Conservation (phyloP, 2,888 invertebrate species). For the Mesochorus sp. region DNA sequence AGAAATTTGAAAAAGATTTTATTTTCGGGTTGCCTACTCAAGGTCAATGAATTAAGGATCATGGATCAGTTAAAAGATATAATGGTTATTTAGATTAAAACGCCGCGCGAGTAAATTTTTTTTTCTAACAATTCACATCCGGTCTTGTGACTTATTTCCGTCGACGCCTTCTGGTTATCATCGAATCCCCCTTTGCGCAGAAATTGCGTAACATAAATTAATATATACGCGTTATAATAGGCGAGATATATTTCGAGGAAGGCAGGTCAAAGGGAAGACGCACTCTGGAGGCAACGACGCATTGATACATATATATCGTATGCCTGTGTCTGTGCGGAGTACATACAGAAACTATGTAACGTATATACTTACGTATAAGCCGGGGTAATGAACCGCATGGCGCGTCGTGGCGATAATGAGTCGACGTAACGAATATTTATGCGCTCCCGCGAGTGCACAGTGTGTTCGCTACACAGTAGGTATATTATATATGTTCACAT, state of each 20-base stretch:
- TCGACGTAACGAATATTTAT: conserved; percentile 66
- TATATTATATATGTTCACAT: too few species aligned
- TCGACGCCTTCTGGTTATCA: conserved; percentile 27
- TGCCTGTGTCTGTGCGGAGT: not conserved
- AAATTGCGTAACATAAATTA: conserved; percentile 37
- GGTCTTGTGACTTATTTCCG: conserved; percentile 14
- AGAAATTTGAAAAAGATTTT: too few species aligned
- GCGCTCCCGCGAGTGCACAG: conserved; percentile 37
- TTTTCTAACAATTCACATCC: conserved; percentile 23
- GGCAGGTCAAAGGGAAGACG: conserved; percentile 42
- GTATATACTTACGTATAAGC: conserved; percentile 30
- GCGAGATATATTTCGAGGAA: not conserved
- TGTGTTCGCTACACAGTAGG: not conserved
- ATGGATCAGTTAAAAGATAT: too few species aligned
- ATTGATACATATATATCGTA: not conserved
- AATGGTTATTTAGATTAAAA: not conserved
- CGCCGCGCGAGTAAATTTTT: not conserved
- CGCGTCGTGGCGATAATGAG: conserved; percentile 62
- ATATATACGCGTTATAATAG: conserved; percentile 10
- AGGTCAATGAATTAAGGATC: too few species aligned
- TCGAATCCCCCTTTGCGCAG: conserved; percentile 12
- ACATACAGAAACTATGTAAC: not conserved
- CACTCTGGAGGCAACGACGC: not conserved
- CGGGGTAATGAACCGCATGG: conserved; percentile 63
- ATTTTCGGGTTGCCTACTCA: too few species aligned